Conservation (phyloP, 35 echinoderm and acorn worm species). For the Apostichopus californicus region DNA sequence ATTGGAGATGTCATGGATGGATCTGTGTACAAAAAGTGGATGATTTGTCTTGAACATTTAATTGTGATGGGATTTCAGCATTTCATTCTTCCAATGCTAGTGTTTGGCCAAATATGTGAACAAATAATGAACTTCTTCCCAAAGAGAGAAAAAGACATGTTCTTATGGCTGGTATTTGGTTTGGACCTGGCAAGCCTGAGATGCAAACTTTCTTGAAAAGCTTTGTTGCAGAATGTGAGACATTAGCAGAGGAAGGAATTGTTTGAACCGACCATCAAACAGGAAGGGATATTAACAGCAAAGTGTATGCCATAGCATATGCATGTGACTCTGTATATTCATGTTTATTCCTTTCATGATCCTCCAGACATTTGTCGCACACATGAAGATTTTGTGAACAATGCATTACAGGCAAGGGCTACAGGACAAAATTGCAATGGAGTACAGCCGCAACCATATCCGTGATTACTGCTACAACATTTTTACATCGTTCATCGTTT, state of each 20-base stretch:
- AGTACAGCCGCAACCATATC: too few relatives aligned
- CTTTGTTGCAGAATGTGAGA: slow-evolving; percentile 23
- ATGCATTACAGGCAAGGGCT: too few relatives aligned
- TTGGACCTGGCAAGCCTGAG: slow-evolving; percentile 25
- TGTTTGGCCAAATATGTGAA: slow-evolving; percentile 55
- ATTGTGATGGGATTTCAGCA: neutral
- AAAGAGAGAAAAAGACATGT: slow-evolving; percentile 36
- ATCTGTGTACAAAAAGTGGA: neutral
- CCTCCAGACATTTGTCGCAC: neutral
- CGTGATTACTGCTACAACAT: neutral
- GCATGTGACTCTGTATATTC: slow-evolving; percentile 34
- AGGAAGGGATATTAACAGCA: neutral
- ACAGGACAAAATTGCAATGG: too few relatives aligned
- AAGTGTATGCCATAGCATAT: slow-evolving; percentile 31
- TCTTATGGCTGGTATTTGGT: slow-evolving; percentile 40
- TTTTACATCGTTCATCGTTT: neutral
- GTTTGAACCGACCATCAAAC: neutral
- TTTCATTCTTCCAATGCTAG: slow-evolving; percentile 13
- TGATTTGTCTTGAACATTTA: slow-evolving; percentile 31
- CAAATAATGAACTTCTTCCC: slow-evolving; percentile 35
- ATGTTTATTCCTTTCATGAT: neutral
- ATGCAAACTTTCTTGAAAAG: slow-evolving; percentile 43
- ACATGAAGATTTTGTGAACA: too few relatives aligned
- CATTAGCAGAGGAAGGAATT: neutral
- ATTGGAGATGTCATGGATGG: neutral